phyloP scores from a whole-genome alignment of 2,888 invertebrate genomes.

The Drosophila affinis region DNA sequence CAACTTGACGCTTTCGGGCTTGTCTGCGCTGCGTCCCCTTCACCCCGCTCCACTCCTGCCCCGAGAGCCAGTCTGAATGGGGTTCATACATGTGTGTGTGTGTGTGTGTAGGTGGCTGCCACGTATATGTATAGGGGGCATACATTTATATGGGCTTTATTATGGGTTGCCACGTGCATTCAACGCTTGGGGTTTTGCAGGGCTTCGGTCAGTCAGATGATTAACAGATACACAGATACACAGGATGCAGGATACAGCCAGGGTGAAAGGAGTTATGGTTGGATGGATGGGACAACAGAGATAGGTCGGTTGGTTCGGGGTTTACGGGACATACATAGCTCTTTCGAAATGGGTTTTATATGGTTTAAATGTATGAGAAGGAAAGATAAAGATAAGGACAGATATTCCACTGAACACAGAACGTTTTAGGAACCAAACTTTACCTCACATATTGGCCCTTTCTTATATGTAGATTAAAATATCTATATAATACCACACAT shows the following conservation, averaged over 20 bases:
- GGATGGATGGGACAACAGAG: neutral
- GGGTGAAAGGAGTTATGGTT: neutral
- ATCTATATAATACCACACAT: too few relatives aligned
- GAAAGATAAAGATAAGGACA: too few relatives aligned
- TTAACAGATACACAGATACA: conserved; percentile 39
- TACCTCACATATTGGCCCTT: neutral
- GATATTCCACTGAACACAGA: neutral
- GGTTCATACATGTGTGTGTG: conserved; percentile 8
- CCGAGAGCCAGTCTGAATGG: neutral
- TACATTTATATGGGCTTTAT: conserved; percentile 67
- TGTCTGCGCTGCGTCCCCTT: conserved; percentile 32
- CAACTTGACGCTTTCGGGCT: conserved; percentile 73
- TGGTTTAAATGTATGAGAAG: too few relatives aligned
- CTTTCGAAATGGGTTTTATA: neutral
- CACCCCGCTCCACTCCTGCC: neutral
- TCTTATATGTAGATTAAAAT: too few relatives aligned
- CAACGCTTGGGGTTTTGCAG: conserved; percentile 62
- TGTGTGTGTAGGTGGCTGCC: conserved; percentile 7
- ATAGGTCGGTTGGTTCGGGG: neutral
- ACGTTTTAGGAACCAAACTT: neutral
- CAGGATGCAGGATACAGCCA: neutral
- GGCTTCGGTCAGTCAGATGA: conserved; percentile 34
- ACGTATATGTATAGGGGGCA: conserved; percentile 22
- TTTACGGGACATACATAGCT: neutral
- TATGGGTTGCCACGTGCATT: conserved; percentile 63